Conservation (phyloP, 1,140 invertebrate genomes). For the Drosophila arizonae region DNA sequence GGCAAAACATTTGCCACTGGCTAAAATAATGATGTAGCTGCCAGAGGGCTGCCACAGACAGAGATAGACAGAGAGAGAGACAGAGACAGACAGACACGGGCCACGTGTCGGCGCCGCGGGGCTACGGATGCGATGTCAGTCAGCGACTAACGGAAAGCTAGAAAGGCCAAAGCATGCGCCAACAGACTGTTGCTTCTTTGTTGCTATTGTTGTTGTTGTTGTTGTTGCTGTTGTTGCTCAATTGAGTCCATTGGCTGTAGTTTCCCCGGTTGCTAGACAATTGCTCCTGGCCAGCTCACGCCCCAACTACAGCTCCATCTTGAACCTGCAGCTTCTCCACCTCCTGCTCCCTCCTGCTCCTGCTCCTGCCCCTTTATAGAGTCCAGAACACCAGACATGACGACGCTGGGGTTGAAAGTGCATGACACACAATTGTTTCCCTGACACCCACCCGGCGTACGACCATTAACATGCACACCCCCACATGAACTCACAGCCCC, state of each 20-base stretch:
- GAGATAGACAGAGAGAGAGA: background rate
- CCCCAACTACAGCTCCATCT: background rate
- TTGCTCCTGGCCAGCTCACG: conserved; percentile 41
- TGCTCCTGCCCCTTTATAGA: background rate
- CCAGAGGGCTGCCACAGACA: background rate
- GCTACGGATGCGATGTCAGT: conserved; percentile 59
- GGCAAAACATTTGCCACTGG: conserved; percentile 46
- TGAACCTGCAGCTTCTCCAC: too few species aligned
- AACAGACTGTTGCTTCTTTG: conserved; percentile 68
- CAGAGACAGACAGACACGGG: background rate
- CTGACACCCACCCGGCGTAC: conserved; percentile 18
- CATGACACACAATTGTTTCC: conserved; percentile 70
- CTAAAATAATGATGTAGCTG: conserved; percentile 64
- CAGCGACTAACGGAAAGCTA: conserved; percentile 46
- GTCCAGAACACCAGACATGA: conserved; percentile 26
- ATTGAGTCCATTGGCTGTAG: conserved; percentile 62
- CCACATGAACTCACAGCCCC: conserved; percentile 27
- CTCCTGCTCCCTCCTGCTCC: background rate
- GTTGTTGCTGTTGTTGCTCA: conserved; percentile 52
- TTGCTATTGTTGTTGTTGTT: conserved; percentile 20
- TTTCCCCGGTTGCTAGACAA: conserved; percentile 48
- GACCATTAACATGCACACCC: conserved; percentile 59
- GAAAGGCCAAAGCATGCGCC: conserved; percentile 13
- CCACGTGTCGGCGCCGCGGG: conserved; percentile 23
- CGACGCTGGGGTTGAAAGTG: conserved; percentile 69